Conservation (phyloP, 2,888 invertebrate species). For the Eurois occulta region DNA sequence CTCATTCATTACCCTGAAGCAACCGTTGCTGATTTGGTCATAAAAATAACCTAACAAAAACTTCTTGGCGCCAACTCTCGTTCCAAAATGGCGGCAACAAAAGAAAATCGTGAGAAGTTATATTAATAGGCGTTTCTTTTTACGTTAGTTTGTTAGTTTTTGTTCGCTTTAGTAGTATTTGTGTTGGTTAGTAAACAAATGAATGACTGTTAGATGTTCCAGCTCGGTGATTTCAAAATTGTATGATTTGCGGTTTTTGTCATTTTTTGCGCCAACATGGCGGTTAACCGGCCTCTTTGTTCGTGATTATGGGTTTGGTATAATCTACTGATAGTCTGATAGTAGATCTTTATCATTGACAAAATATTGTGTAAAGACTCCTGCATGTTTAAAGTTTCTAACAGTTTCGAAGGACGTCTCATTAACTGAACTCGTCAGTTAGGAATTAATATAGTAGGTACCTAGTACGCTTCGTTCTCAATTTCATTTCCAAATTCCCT, state of each 20-base stretch:
- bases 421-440: not conserved
- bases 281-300: constrained; percentile 67
- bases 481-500: constrained; percentile 25
- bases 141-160: constrained; percentile 47
- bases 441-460: not conserved
- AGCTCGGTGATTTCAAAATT: constrained; percentile 69
- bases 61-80: constrained; percentile 80
- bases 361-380: not conserved
- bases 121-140: constrained; percentile 66
- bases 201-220: constrained; percentile 36
- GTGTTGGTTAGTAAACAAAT: constrained; percentile 41
- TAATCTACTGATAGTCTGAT: constrained; percentile 30
- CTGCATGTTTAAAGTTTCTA: not conserved
- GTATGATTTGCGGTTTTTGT: constrained; percentile 69
- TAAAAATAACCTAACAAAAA: constrained; percentile 81
- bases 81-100: constrained; percentile 69
- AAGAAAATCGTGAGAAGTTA: constrained; percentile 60
- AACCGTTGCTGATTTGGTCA: constrained; percentile 78
- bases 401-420: not conserved
- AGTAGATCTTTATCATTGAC: constrained; percentile 29
- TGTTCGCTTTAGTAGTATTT: constrained; percentile 31
- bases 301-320: constrained; percentile 41
- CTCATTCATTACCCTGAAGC: constrained; percentile 84
- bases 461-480: not conserved
- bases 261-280: constrained; percentile 63